These are phyloP conservation scores for Cochlearius cochlearius DNA, from an alignment of 2,113 vertebrate genomes.

Conservation along the genomic window DNA sequence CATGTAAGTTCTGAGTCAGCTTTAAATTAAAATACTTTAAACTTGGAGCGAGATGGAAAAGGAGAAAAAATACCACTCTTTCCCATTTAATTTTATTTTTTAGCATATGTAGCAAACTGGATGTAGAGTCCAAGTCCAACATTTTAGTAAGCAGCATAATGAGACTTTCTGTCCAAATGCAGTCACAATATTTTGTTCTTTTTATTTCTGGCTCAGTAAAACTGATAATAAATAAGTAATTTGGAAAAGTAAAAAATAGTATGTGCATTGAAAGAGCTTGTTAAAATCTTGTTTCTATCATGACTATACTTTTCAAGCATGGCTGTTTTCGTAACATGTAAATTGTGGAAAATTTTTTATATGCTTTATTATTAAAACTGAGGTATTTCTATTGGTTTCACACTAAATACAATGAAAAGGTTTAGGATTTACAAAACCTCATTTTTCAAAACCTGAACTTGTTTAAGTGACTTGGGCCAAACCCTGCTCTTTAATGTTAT, in stretches of 20 bases:
- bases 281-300: background rate
- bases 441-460: background rate
- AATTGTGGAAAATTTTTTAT: background rate
- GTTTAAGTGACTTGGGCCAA: background rate
- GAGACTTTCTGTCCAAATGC: slow-evolving; percentile 11
- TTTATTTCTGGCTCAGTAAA: slow-evolving; percentile 1
- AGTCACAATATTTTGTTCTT: slow-evolving; percentile 26
- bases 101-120: background rate
- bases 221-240: background rate
- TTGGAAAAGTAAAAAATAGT: background rate
- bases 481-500: background rate
- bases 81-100: background rate
- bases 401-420: background rate
- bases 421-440: background rate
- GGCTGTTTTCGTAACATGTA: background rate
- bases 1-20: background rate
- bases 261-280: background rate
- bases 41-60: background rate
- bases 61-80: background rate
- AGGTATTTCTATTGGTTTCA: background rate
- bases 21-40: background rate
- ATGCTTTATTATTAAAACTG: background rate
- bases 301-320: background rate
- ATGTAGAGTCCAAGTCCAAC: background rate
- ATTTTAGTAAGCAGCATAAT: background rate